Evolutionary conservation across 2,113 vertebrate species (phyloP).

Genomic region (Dascyllus trimaculatus): DNA sequence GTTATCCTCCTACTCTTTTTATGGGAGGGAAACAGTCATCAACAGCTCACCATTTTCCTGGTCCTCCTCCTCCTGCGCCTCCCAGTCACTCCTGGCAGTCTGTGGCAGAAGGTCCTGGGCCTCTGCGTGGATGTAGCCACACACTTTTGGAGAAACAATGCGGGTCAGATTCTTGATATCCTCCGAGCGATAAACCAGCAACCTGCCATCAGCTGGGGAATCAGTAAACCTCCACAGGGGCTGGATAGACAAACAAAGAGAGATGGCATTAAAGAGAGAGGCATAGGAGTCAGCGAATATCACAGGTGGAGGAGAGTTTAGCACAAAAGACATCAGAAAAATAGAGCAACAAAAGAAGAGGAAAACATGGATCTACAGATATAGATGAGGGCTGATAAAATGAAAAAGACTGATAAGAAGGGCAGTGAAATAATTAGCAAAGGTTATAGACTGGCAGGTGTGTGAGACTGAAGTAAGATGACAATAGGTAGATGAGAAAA

Average conservation of each 20-base stretch:
- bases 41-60: slow-evolving; percentile 56
- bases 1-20: slow-evolving; percentile 47
- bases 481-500: not conserved
- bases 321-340: not conserved
- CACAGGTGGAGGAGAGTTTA: not conserved
- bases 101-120: slow-evolving; percentile 84
- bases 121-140: slow-evolving; percentile 90
- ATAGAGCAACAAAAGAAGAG: not conserved
- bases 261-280: not conserved
- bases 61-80: slow-evolving; percentile 54
- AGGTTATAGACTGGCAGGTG: not conserved
- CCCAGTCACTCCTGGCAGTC: slow-evolving; percentile 57
- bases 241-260: slow-evolving; percentile 53
- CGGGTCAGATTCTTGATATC: slow-evolving; percentile 94
- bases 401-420: too few relatives aligned
- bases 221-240: slow-evolving; percentile 96
- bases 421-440: not conserved
- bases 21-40: not conserved
- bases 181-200: slow-evolving; percentile 95
- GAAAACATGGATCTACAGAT: not conserved
- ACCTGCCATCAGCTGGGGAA: slow-evolving; percentile 85
- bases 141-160: slow-evolving; percentile 93
- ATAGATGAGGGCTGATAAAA: too few relatives aligned
- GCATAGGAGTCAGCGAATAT: too few relatives aligned
- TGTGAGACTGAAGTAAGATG: not conserved